These are phyloP conservation scores for Ditylenchus weischeri DNA, from an alignment of 2,888 invertebrate genomes.

Conservation along the genomic window DNA sequence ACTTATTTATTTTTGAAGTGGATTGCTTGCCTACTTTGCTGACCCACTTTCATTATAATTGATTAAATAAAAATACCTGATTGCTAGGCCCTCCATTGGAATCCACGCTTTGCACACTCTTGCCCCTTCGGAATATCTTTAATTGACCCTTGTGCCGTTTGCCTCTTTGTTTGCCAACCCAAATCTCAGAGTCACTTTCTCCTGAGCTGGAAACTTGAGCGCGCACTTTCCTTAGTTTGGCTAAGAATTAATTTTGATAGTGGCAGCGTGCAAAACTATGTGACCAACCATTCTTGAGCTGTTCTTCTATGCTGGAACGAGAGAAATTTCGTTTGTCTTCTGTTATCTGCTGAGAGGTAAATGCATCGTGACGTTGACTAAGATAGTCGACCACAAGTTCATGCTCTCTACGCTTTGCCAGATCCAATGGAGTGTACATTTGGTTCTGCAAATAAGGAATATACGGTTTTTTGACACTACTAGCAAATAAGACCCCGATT, in stretches of 20 bases:
- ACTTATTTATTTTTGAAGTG: no score
- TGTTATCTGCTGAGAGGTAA: slow-evolving; percentile 24
- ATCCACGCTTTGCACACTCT: slow-evolving; percentile 7
- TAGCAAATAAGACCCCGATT: no score
- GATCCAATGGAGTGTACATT: slow-evolving; percentile 48
- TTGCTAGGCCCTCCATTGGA: not conserved
- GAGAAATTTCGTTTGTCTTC: slow-evolving; percentile 7
- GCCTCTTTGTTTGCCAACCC: not conserved
- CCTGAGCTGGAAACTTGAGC: slow-evolving; percentile 15
- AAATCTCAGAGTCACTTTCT: slow-evolving; percentile 15
- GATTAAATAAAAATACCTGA: no score
- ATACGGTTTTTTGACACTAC: no score
- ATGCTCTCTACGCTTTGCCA: slow-evolving; percentile 45
- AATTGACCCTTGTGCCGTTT: not conserved
- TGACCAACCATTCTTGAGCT: slow-evolving; percentile 22
- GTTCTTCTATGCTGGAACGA: slow-evolving; percentile 27
- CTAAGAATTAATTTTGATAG: slow-evolving; percentile 17
- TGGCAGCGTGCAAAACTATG: not conserved
- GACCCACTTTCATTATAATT: no score
- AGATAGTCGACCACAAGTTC: slow-evolving; percentile 48
- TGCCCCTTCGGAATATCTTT: slow-evolving; percentile 9
- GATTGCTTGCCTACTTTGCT: no score
- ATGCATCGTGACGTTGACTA: slow-evolving; percentile 34
- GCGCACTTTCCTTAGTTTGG: slow-evolving; percentile 25
- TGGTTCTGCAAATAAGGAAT: slow-evolving; percentile 32